A percentile compares a stretch with the other conserved stretches of the same genome.
These are phyloP conservation scores for Circaetus gallicus DNA, from an alignment of 2,113 vertebrate species.

Conservation along the genomic window DNA sequence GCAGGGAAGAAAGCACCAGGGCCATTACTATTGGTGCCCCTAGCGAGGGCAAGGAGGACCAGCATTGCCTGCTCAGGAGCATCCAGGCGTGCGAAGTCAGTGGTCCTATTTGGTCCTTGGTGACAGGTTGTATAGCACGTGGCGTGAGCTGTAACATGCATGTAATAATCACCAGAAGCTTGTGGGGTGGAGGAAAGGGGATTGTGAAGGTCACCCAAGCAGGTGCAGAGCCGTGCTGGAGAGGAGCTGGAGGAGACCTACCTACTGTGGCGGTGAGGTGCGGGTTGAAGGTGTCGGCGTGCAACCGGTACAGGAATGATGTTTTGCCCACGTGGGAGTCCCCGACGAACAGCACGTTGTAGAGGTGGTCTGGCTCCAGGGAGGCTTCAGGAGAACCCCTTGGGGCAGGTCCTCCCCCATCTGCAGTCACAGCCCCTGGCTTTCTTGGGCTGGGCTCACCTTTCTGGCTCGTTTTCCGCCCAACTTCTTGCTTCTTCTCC, in stretches of 20 bases:
- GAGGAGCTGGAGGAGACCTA: constrained; percentile 63
- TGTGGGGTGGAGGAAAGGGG: background rate
- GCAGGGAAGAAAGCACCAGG: background rate
- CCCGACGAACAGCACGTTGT: constrained; percentile 87
- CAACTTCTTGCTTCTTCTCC: background rate
- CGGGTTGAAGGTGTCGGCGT: constrained; percentile 69
- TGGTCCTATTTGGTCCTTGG: background rate
- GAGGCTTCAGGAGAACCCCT: background rate
- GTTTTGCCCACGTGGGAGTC: constrained; percentile 90
- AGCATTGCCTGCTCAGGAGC: background rate
- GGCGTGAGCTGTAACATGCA: background rate
- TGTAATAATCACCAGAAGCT: background rate
- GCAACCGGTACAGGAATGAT: constrained; percentile 83
- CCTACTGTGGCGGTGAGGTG: constrained; percentile 81
- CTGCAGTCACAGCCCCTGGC: background rate
- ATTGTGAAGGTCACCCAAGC: rapidly evolving
- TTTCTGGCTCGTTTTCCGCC: background rate
- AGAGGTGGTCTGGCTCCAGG: constrained; percentile 68
- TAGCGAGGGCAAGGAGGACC: background rate
- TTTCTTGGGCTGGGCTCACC: background rate
- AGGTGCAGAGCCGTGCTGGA: background rate
- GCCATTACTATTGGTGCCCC: background rate
- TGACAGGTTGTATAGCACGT: rapidly evolving
- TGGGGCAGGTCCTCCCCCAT: background rate
- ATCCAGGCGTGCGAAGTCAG: background rate